Evolutionary conservation across 2,888 invertebrate genomes (phyloP).

Genomic region (Mylabris sibirica): DNA sequence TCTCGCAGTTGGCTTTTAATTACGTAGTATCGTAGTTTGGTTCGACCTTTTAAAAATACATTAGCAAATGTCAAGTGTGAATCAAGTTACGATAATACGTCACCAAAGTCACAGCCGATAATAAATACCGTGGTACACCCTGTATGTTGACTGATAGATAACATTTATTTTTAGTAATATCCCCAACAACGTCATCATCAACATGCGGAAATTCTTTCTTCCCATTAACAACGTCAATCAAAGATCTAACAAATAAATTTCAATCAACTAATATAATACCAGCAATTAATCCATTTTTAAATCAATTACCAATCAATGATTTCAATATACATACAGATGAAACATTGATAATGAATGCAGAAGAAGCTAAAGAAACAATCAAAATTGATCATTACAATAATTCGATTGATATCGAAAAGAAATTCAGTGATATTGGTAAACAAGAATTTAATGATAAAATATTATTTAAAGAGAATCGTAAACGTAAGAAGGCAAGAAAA

Average conservation of each 20-base stretch:
- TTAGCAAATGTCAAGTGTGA: no score
- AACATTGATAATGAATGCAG: constrained; percentile 67
- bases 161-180: background rate
- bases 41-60: no score
- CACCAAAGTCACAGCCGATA: no score
- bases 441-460: constrained; percentile 77
- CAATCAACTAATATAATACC: constrained; percentile 54
- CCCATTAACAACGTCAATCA: constrained; percentile 50
- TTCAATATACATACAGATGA: constrained; percentile 60
- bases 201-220: constrained; percentile 29
- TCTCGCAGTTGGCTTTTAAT: no score
- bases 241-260: constrained; percentile 55
- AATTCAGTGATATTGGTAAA: constrained; percentile 75
- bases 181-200: background rate
- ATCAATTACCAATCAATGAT: constrained; percentile 34
- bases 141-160: no score
- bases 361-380: constrained; percentile 79
- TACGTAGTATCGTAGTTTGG: no score
- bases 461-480: constrained; percentile 69
- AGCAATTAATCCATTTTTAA: constrained; percentile 51
- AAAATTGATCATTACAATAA: constrained; percentile 58
- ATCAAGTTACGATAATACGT: no score
- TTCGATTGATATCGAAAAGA: constrained; percentile 53
- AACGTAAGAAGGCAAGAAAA: constrained; percentile 55
- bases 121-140: no score